Conservation (phyloP, 2,888 invertebrate genomes). For the Leptarthrus brevirostris region DNA sequence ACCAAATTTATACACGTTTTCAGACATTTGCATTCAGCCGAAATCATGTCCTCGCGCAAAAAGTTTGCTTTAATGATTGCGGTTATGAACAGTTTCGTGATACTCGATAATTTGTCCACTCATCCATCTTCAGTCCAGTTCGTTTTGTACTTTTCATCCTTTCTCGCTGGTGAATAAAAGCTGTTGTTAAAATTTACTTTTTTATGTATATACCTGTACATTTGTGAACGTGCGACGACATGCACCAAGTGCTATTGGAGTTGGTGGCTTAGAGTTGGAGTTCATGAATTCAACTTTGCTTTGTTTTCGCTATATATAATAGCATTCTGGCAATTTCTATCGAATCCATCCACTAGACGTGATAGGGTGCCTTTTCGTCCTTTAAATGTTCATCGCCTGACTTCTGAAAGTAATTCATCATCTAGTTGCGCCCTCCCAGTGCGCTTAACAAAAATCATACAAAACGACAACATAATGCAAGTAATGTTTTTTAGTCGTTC, state of each 20-base stretch:
- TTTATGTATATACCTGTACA: too few relatives aligned
- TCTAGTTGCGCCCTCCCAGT: constrained; percentile 27
- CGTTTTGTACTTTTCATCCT: constrained; percentile 14
- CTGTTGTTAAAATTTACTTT: background rate
- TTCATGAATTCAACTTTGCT: too few relatives aligned
- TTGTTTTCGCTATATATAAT: too few relatives aligned
- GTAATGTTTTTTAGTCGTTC: constrained; percentile 40
- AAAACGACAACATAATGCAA: constrained; percentile 44
- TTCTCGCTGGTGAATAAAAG: background rate
- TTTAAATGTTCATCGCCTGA: constrained; percentile 27
- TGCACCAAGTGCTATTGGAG: too few relatives aligned
- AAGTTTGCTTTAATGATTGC: constrained; percentile 13
- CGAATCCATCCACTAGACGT: too few relatives aligned
- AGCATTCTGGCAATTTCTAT: too few relatives aligned
- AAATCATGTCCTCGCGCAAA: background rate
- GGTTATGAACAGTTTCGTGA: constrained; percentile 35
- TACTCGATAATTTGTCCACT: constrained; percentile 42
- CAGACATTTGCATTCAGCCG: background rate
- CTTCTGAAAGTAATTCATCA: constrained; percentile 35
- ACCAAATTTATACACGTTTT: too few relatives aligned
- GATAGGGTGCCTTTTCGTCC: background rate
- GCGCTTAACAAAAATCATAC: constrained; percentile 36
- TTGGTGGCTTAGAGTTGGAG: too few relatives aligned
- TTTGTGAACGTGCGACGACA: background rate
- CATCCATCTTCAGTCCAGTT: background rate